Evolutionary conservation across 2,888 invertebrate species (phyloP).

Genomic region (Arge pagana): DNA sequence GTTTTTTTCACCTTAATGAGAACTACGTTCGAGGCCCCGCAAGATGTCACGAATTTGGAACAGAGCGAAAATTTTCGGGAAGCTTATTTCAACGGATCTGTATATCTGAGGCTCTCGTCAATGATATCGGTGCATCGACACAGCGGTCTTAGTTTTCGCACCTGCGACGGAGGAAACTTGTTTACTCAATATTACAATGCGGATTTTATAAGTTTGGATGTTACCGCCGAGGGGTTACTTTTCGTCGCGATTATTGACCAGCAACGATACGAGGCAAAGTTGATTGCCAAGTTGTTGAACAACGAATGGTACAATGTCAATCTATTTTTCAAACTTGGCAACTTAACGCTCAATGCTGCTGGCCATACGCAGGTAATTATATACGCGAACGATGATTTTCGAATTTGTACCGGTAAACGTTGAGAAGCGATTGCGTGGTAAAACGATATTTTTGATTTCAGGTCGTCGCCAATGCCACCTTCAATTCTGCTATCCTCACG

Average conservation of each 20-base stretch:
- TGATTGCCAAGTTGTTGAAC: conserved; percentile 73
- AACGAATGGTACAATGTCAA: conserved; percentile 82
- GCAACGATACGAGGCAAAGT: conserved; percentile 64
- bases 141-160: conserved; percentile 81
- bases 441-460: conserved; percentile 44
- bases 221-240: conserved; percentile 59
- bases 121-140: conserved; percentile 79
- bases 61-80: conserved; percentile 65
- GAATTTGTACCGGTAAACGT: not conserved
- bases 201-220: conserved; percentile 52
- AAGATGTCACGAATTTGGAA: conserved; percentile 13
- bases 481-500: conserved; percentile 74
- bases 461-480: conserved; percentile 79
- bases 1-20: conserved; percentile 16
- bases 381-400: not conserved
- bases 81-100: conserved; percentile 83
- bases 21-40: conserved; percentile 17
- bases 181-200: conserved; percentile 54
- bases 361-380: conserved; percentile 63
- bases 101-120: conserved; percentile 73
- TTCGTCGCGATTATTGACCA: conserved; percentile 60
- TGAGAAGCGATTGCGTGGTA: not conserved
- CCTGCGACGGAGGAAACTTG: conserved; percentile 66
- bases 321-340: conserved; percentile 66
- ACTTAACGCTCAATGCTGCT: conserved; percentile 62